Base-by-base conservation (phyloP, 2,113 vertebrate genomes). In the Zosterops japonicus region DNA sequence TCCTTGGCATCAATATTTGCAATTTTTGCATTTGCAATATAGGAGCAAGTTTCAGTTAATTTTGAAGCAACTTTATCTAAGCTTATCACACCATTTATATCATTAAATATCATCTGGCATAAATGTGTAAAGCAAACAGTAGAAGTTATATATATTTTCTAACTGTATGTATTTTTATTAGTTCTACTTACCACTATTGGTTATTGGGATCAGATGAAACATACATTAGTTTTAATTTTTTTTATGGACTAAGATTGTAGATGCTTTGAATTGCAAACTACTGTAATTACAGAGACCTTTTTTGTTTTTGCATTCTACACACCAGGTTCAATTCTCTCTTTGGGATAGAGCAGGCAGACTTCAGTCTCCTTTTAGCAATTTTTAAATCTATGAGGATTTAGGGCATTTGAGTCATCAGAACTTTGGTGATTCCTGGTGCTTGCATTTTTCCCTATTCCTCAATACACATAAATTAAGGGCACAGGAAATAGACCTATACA, bases 221-320 rank as follows among this genome's bases (percentile, higher is more conserved):
- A 35, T 56, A 33, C 7, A 88, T 57, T 35, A 56, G 20, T 25
- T 49, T 70, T 95, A 93, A 39, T 39, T 42, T 80, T 72, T 71
- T 95, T 96, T 94, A 89, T 49, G 36, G 70, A 72, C 28, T 88
- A 31, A 92, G 53, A 56, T 44, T 92, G 49, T 27, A 89, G 25
- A 53, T 57, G 14, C 83, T 96, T 92, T 36, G 67, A 89, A 74
- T 39, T 11, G 11, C 44, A 75, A 96, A 84, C 74, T 89, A 39
- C 41, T 79, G 11, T 83, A 88, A 76, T 91, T 94, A 39, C 36
- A 94, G 95, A 79, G 97, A 85, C 53, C 42, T 44, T 14, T 77
- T 39, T 39, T 39, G 36, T 10, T 39, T 39, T 92, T 57, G n/a
- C 31, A 17, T 21, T 16, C 20, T 55, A 50, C 1, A 3, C 11